phyloP scores from a whole-genome alignment of 2,797 vertebrate genomes.

The Microtus californicus region DNA sequence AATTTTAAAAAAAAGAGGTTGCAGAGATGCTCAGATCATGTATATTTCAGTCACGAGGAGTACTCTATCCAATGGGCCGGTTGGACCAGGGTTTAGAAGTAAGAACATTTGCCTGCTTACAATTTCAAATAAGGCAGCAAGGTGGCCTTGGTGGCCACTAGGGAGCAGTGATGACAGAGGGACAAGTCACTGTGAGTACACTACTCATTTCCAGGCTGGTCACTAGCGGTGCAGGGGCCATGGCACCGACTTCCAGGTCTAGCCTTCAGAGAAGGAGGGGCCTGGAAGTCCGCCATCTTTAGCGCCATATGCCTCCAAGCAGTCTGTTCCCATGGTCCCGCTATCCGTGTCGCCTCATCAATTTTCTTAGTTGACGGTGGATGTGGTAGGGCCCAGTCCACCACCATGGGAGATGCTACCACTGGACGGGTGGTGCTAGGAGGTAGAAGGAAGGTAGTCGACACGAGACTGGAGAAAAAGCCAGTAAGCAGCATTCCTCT shows the following conservation, averaged over 20 bases:
- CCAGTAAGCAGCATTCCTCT: background rate
- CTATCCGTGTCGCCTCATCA: accelerated
- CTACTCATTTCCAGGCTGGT: background rate
- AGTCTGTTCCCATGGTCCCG: accelerated
- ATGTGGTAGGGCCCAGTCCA: background rate
- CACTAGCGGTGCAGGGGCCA: background rate
- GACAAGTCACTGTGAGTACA: background rate
- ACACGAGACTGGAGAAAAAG: background rate
- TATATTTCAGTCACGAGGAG: background rate
- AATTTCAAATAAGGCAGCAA: background rate
- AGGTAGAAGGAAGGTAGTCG: background rate
- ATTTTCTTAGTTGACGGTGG: background rate
- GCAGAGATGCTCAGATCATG: background rate
- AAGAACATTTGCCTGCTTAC: background rate
- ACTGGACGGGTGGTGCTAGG: background rate
- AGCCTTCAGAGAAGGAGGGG: background rate
- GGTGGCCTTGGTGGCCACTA: no score
- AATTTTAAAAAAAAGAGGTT: background rate
- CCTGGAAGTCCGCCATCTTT: background rate
- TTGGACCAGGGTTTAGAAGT: background rate
- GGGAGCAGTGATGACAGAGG: no score
- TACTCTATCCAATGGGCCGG: no score
- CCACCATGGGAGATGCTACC: background rate
- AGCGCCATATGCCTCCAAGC: background rate
- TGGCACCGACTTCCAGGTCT: background rate